Conservation (phyloP, 53 echinoderm and acorn worm genomes). For the Apostichopus leukothele region DNA sequence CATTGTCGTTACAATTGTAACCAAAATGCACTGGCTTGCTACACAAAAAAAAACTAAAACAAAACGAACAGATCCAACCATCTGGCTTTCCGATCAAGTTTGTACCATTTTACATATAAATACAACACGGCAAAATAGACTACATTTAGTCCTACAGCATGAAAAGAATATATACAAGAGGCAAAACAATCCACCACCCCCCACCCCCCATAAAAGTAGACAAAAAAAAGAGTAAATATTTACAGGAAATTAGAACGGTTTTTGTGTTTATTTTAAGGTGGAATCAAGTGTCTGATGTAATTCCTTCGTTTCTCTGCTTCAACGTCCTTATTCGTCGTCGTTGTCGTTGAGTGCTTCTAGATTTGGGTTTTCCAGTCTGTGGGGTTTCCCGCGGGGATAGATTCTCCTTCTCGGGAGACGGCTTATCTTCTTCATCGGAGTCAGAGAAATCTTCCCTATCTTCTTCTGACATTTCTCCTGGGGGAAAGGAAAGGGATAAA, state of each 20-base stretch:
- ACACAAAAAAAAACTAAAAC: no score
- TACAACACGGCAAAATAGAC: no score
- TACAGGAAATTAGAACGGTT: not conserved
- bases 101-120: no score
- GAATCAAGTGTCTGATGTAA: not conserved
- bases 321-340: not conserved
- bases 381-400: not conserved
- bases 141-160: no score
- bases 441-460: not conserved
- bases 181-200: no score
- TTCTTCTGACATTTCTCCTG: not conserved
- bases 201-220: no score
- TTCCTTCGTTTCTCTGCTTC: constrained; percentile 27
- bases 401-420: not conserved
- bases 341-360: constrained; percentile 3
- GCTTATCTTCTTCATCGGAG: not conserved
- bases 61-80: no score
- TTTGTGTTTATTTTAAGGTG: not conserved
- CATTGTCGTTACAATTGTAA: no score
- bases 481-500: no score
- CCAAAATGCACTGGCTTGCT: no score
- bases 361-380: constrained; percentile 19
- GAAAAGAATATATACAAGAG: no score
- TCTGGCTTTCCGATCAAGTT: no score
- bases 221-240: not conserved